Evolutionary conservation across 1,140 invertebrate genomes (phyloP).

Genomic region (Leucophenga varia): DNA sequence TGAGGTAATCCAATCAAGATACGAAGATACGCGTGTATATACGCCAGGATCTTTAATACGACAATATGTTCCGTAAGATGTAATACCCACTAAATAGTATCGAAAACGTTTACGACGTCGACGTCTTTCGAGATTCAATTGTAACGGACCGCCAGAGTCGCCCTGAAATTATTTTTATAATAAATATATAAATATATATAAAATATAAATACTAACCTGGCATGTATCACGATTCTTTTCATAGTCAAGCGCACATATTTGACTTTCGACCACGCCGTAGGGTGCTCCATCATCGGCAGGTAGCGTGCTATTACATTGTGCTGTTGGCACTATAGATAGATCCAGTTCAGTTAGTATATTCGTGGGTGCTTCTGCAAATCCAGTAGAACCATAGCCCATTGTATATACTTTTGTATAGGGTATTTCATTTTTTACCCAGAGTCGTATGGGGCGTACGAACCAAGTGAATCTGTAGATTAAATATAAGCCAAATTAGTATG

Average conservation of each 20-base stretch:
- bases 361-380: slow-evolving; percentile 30
- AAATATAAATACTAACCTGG: slow-evolving; percentile 21
- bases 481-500: not conserved
- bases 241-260: slow-evolving; percentile 35
- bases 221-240: slow-evolving; percentile 39
- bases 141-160: slow-evolving; percentile 35
- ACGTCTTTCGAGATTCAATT: slow-evolving; percentile 42
- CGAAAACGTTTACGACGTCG: slow-evolving; percentile 18
- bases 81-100: slow-evolving; percentile 45
- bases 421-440: slow-evolving; percentile 30
- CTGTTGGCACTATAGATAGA: slow-evolving; percentile 23
- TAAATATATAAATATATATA: not conserved
- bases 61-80: slow-evolving; percentile 48
- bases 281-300: slow-evolving; percentile 24
- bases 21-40: slow-evolving; percentile 58
- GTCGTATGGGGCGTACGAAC: slow-evolving; percentile 27
- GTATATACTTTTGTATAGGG: slow-evolving; percentile 29
- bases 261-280: slow-evolving; percentile 24
- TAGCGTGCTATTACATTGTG: slow-evolving; percentile 25
- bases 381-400: slow-evolving; percentile 39
- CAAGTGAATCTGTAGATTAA: slow-evolving; percentile 20
- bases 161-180: slow-evolving; percentile 16
- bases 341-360: slow-evolving; percentile 36
- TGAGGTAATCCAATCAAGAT: slow-evolving; percentile 58
- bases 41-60: slow-evolving; percentile 53